A percentile compares a stretch with the other conserved stretches of the same genome.
phyloP scores from a whole-genome alignment of 2,888 invertebrate genomes.

The Pollenia amentaria region DNA sequence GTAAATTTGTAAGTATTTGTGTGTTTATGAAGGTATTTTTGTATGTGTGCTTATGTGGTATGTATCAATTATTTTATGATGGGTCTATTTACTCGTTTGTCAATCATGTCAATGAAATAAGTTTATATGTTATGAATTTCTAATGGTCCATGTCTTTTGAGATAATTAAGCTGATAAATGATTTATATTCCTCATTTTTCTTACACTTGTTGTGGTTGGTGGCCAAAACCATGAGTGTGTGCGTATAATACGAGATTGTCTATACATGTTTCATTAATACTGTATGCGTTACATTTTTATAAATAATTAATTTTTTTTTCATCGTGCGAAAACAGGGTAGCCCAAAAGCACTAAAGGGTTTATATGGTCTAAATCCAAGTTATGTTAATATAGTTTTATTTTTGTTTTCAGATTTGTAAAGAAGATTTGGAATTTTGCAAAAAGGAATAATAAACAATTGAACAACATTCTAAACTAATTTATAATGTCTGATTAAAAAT shows the following conservation, averaged over 20 bases:
- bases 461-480: too few relatives aligned
- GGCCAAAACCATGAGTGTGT: background rate
- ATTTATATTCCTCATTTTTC: background rate
- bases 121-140: constrained; percentile 53
- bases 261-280: background rate
- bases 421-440: too few relatives aligned
- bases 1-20: background rate
- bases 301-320: background rate
- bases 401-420: too few relatives aligned
- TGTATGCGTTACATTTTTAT: background rate
- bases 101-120: constrained; percentile 61
- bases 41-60: background rate
- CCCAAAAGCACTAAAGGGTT: too few relatives aligned
- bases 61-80: constrained; percentile 11
- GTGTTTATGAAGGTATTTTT: background rate
- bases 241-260: background rate
- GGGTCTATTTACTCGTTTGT: constrained; percentile 52
- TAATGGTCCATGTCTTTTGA: constrained; percentile 56
- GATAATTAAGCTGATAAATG: constrained; percentile 59
- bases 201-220: background rate
- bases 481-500: too few relatives aligned
- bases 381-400: too few relatives aligned
- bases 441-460: too few relatives aligned
- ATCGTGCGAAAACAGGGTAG: background rate
- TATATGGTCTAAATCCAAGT: too few relatives aligned